Evolutionary conservation across 1,140 invertebrate species (phyloP).

Genomic region (Fopius arisanus): DNA sequence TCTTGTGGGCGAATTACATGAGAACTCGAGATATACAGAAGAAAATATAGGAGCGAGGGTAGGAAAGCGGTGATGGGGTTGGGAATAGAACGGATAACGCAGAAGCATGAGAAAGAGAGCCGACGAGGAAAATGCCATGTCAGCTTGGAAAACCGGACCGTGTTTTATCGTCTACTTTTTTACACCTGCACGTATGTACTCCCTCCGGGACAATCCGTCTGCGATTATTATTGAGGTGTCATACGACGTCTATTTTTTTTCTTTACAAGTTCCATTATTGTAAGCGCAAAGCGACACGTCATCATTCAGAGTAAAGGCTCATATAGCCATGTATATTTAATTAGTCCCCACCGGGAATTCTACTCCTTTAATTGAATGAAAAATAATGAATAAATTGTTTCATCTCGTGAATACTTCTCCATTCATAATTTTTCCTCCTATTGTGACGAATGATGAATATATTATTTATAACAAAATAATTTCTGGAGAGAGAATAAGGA

Average conservation of each 20-base stretch:
- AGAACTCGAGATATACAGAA: neutral
- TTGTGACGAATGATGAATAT: no score
- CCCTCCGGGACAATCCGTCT: neutral
- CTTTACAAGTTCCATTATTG: constrained; percentile 18
- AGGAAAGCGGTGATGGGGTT: neutral
- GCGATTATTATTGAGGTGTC: constrained; percentile 21
- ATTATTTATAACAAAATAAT: no score
- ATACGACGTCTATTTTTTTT: neutral
- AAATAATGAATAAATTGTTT: no score
- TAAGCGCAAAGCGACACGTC: constrained; percentile 19
- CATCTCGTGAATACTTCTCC: no score
- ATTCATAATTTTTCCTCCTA: no score
- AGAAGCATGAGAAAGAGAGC: constrained; percentile 32
- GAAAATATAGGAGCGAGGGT: constrained; percentile 1
- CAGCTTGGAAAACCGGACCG: constrained; percentile 24
- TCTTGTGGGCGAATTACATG: no score
- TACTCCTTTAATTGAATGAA: no score
- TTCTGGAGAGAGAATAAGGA: no score
- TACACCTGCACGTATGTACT: neutral
- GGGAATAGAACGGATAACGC: constrained; percentile 27
- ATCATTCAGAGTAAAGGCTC: no score
- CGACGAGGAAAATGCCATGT: constrained; percentile 34
- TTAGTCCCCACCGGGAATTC: no score
- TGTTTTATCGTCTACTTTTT: constrained; percentile 16
- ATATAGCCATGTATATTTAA: no score